Evolutionary conservation across 2,113 vertebrate species (phyloP).

Genomic region (Pollimyrus isidori): DNA sequence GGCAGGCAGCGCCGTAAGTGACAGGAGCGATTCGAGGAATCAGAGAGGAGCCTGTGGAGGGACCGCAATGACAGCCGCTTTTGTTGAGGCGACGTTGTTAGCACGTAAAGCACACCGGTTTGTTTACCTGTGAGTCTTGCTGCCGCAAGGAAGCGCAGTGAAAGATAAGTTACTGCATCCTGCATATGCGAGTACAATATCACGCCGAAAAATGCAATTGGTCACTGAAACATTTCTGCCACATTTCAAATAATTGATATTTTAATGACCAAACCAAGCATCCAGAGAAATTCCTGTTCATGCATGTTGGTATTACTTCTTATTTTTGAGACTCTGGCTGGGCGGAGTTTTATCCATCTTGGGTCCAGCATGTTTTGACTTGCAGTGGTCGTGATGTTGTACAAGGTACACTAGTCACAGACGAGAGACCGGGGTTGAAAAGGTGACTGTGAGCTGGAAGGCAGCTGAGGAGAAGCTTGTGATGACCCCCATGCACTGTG

Average conservation of each 20-base stretch:
- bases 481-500: background rate
- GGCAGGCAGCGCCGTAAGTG: conserved; percentile 25
- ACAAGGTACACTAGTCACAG: background rate
- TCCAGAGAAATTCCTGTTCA: background rate
- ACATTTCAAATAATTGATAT: background rate
- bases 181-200: background rate
- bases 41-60: conserved; percentile 21
- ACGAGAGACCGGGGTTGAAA: background rate
- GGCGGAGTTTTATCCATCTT: background rate
- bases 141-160: background rate
- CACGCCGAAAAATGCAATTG: background rate
- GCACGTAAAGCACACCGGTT: conserved; percentile 12
- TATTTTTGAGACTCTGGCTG: background rate
- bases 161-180: background rate
- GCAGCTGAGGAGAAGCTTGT: background rate
- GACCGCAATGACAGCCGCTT: conserved; percentile 25
- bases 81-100: conserved; percentile 21
- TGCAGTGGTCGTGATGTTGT: background rate
- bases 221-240: background rate
- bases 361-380: background rate
- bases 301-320: background rate
- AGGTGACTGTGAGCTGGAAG: no score
- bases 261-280: background rate
- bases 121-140: conserved; percentile 28
- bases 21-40: conserved; percentile 31